Evolutionary conservation across 2,888 invertebrate genomes (phyloP), one percentile per base, ranked within the genome.

Genomic region (Zelleria hepariella): DNA sequence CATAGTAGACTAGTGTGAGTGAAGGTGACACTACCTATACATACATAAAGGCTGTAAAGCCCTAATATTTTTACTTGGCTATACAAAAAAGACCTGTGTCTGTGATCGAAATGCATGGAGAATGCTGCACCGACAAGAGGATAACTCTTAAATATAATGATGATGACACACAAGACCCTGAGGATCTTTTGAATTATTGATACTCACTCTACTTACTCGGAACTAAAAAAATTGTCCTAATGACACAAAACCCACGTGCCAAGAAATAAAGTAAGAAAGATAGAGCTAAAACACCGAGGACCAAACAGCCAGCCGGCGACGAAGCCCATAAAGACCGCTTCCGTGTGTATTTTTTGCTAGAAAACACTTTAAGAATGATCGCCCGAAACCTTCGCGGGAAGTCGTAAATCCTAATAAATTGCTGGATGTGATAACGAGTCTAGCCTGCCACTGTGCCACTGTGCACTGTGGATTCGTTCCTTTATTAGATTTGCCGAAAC

Each of bases 401-500:
- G 65, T 70, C 72, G 75, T 74, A 76, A 75, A 78, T 77, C 70
- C 70, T 74, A 72, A 77, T 77, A 77, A 77, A 78, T 78, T 74
- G 73, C 74, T 73, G 71, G 73, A 74, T 77, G 78, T 74, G 77
- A 75, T 73, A 74, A 75, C 74, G 70, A 75, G 69, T 55, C 25
- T 42, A 42, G 32, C 15, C 32, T 42, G 15, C 32, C 32, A 42
- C 32, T 4, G 10, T 3, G 32, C 15, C 32, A n/a, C n/a, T n/a
- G n/a, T 42, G 32, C 32, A 42, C 32, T 42, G 32, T 42, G 6
- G 32, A 42, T 15, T 51, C 23, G 23, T 21, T 49, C 7, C 49
- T 75, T 77, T 78, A 75, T 77, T 74, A 76, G 72, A 70, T 72
- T 75, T 68, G 67, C 68, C 68, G 68, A 73, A 78, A 72, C 70